Evolutionary conservation across 2,113 vertebrate species (phyloP).

Genomic region (Vulpes vulpes): DNA sequence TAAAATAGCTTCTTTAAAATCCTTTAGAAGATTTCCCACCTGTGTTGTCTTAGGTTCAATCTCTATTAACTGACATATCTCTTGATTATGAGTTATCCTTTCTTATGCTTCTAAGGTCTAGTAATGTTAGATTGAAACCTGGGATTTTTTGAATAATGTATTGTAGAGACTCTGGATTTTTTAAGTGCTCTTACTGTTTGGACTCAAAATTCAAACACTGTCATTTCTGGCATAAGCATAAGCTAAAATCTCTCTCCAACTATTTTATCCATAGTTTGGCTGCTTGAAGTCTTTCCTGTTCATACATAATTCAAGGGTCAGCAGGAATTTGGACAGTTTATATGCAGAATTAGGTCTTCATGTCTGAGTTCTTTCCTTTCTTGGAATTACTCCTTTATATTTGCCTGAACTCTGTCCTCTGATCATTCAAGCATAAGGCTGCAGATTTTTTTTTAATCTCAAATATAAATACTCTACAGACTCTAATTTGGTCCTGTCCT

Average conservation of each 20-base stretch:
- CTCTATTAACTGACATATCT: not conserved
- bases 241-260: not conserved
- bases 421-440: not conserved
- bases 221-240: not conserved
- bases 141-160: not conserved
- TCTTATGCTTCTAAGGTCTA: not conserved
- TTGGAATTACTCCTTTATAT: not conserved
- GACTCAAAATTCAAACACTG: not conserved
- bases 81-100: not conserved
- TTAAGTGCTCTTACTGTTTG: not conserved
- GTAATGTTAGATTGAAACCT: not conserved
- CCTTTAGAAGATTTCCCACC: not conserved
- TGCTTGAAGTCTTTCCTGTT: not conserved
- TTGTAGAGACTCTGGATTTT: not conserved
- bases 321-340: not conserved
- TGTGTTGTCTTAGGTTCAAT: not conserved
- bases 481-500: not conserved
- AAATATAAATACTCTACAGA: not conserved
- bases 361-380: not conserved
- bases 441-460: not conserved
- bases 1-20: not conserved
- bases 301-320: not conserved
- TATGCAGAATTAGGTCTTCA: not conserved
- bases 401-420: not conserved
- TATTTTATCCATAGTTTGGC: not conserved